Base-by-base conservation (phyloP, 2,113 vertebrate genomes). In the Passerina amoena region DNA sequence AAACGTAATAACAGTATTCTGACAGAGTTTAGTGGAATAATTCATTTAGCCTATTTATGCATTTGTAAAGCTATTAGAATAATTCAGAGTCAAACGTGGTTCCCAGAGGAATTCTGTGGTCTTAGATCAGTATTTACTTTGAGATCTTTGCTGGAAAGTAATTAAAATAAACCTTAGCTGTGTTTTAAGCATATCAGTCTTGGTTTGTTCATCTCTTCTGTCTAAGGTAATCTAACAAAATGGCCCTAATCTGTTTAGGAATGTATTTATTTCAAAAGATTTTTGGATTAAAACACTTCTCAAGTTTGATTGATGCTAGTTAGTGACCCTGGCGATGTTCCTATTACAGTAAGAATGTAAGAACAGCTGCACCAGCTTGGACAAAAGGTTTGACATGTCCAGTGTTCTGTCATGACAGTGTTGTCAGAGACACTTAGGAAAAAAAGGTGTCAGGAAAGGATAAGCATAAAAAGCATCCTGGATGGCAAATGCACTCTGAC, bases 141-240 rank as follows among this genome's bases (percentile, higher is more conserved):
- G 57, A 87, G 77, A 94, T 94, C 37, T 89, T 61, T 91, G 27
- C 28, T 80, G 86, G 53, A 93, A 92, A 90, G 28, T 22, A 86
- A 56, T 63, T 94, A 88, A 94, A 95, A 82, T 56, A 88, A 86
- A 94, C 14, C 12, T 82, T 86, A 78, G 44, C 12, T 33, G 3
- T 9, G 7, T 71, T 90, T 92, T 56, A 87, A 79, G 61, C 27
- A 13, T 51, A 71, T 92, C 50, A 47, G 45, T 75, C 66, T 79
- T 66, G 21, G 33, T 78, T 93, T 86, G 50, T 53, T 90, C 53
- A 65, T 45, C 57, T 76, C 57, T 72, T n/a, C 23, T 72, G 7
- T 82, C 89, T 53, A 84, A 83, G 40, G 5, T 40, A 64, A 73
- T 84, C 59, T 70, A 86, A 90, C 60, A 75, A 88, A 96, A 77